These are phyloP conservation scores for Saccostrea echinata DNA, from an alignment of 1,140 invertebrate species.

Conservation along the genomic window DNA sequence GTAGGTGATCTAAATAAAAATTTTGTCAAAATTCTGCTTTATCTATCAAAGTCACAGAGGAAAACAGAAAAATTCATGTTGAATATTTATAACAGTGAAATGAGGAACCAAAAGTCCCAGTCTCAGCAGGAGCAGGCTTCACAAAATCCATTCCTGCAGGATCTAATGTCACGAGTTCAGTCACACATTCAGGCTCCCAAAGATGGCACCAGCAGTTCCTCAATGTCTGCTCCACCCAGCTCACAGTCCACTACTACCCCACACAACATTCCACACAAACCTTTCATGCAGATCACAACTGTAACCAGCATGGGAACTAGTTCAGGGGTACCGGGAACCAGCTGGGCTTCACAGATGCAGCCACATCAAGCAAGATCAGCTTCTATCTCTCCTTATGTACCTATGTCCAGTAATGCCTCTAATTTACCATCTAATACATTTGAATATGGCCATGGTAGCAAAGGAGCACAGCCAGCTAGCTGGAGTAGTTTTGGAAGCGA, in stretches of 20 bases:
- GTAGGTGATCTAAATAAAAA: neutral
- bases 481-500: neutral
- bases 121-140: neutral
- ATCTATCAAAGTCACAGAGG: neutral
- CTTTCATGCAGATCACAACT: neutral
- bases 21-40: neutral
- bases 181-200: neutral
- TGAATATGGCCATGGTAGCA: conserved; percentile 24
- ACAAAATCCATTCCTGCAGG: conserved; percentile 13
- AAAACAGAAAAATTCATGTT: neutral
- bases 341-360: conserved; percentile 24
- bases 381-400: conserved; percentile 9
- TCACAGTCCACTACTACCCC: neutral
- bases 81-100: neutral
- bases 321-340: neutral
- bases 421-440: conserved; percentile 12
- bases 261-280: neutral
- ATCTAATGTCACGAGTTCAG: conserved; percentile 8
- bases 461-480: neutral
- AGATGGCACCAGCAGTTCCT: neutral
- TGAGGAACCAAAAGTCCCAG: neutral
- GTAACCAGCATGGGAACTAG: neutral
- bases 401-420: neutral
- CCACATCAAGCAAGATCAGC: neutral
- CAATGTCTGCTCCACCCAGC: neutral